Evolutionary conservation across 2,888 invertebrate genomes (phyloP).

Genomic region (Conchocele bisecta): DNA sequence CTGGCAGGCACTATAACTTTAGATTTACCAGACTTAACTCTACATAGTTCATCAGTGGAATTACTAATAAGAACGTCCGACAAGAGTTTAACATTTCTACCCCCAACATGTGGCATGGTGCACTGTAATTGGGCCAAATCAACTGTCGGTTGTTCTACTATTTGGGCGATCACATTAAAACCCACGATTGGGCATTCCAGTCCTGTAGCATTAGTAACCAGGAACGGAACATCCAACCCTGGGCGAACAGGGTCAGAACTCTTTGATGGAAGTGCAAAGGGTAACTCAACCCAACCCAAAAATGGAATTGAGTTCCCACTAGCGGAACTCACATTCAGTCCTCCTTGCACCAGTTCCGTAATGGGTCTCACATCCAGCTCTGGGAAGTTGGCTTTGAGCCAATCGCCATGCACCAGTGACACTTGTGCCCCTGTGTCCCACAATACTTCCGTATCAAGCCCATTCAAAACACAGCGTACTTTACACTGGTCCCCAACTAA

Average conservation of each 20-base stretch:
- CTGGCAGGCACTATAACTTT: background rate
- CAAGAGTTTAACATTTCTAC: background rate
- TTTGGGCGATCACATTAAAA: constrained; percentile 25
- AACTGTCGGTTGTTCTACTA: no score
- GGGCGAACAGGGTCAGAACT: background rate
- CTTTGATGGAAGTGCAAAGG: background rate
- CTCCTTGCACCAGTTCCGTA: background rate
- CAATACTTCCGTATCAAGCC: background rate
- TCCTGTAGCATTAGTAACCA: constrained; percentile 8
- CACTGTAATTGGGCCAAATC: background rate
- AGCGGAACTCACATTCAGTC: constrained; percentile 9
- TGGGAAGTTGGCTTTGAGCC: constrained; percentile 1
- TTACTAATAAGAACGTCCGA: constrained; percentile 4
- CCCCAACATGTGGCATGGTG: constrained; percentile 1
- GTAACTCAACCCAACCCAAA: constrained; percentile 17
- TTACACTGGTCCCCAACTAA: constrained; percentile 11
- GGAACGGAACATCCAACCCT: constrained; percentile 15
- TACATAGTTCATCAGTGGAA: background rate
- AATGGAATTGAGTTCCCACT: constrained; percentile 15
- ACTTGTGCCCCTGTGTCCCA: constrained; percentile 37
- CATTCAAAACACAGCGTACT: background rate
- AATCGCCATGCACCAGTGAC: constrained; percentile 12
- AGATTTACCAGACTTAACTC: constrained; percentile 13
- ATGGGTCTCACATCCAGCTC: background rate
- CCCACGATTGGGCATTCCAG: constrained; percentile 18